phyloP scores from a whole-genome alignment of 2,113 vertebrate species.

The Corythornis cristatus region DNA sequence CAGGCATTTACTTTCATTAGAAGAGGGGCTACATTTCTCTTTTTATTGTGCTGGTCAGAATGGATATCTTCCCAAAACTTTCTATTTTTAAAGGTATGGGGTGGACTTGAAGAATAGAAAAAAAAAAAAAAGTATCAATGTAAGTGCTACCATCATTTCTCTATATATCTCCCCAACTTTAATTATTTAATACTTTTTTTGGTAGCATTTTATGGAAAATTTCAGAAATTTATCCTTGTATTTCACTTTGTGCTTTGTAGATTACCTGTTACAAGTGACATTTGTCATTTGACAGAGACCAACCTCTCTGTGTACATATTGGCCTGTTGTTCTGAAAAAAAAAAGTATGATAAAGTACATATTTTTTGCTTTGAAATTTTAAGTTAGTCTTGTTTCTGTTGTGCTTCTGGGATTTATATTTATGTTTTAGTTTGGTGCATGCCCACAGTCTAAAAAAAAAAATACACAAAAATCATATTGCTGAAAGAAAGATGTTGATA shows the following conservation, averaged over 20 bases:
- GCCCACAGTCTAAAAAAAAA: background rate
- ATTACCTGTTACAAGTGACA: background rate
- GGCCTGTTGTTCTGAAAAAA: background rate
- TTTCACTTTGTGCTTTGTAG: background rate
- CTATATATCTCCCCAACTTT: background rate
- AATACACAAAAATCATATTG: rapidly evolving
- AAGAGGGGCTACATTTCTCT: background rate
- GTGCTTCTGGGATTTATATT: background rate
- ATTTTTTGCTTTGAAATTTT: background rate
- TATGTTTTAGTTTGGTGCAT: background rate
- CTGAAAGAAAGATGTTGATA: background rate
- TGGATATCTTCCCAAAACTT: background rate
- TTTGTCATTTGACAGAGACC: background rate
- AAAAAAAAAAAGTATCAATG: background rate
- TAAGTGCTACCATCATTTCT: no score
- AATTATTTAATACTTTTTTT: background rate
- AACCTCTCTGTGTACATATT: background rate
- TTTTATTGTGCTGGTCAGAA: background rate
- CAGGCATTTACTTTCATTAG: background rate
- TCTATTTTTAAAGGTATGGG: background rate
- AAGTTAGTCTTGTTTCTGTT: background rate
- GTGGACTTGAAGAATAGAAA: background rate
- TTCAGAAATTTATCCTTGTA: background rate
- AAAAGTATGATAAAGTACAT: background rate
- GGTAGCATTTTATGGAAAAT: background rate